Percentiles rank a stretch among this genome's conserved stretches.
Evolutionary conservation across 2,113 vertebrate species (phyloP).

Genomic region (Amphiprion ocellaris): DNA sequence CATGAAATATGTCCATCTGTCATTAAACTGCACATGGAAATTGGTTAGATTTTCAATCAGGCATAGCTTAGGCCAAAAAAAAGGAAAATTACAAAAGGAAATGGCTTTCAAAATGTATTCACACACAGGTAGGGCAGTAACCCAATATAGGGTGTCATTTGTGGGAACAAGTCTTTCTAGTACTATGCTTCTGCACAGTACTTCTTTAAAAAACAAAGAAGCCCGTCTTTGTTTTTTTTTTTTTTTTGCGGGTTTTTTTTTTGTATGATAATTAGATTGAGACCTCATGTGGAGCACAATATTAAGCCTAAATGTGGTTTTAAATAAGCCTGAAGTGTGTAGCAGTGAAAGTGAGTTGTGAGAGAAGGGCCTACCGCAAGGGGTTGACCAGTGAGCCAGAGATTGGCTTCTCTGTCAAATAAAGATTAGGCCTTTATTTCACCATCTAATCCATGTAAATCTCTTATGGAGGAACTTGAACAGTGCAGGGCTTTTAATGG

Average conservation of each 20-base stretch:
- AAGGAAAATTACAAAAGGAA: conserved; percentile 52
- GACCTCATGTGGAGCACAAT: conserved; percentile 34
- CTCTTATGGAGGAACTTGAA: conserved; percentile 54
- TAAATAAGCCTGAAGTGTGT: conserved; percentile 44
- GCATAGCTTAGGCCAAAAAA: conserved; percentile 25
- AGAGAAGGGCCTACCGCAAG: conserved; percentile 38
- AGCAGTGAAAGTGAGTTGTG: conserved; percentile 32
- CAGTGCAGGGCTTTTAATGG: conserved; percentile 36
- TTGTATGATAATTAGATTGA: conserved; percentile 31
- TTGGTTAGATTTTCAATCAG: conserved; percentile 73
- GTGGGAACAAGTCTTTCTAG: conserved; percentile 24
- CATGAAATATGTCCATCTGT: conserved; percentile 73
- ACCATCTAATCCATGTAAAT: conserved; percentile 76
- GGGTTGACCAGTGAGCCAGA: conserved; percentile 66
- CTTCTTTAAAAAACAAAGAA: not conserved
- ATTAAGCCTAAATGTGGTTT: conserved; percentile 50
- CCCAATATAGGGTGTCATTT: conserved; percentile 34
- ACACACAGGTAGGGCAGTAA: conserved; percentile 35
- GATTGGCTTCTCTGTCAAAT: conserved; percentile 71
- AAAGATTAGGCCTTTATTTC: conserved; percentile 74
- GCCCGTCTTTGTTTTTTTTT: not conserved
- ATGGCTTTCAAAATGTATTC: conserved; percentile 42
- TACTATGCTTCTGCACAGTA: not conserved
- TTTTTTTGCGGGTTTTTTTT: not conserved
- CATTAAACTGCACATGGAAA: conserved; percentile 68